These are phyloP conservation scores for Perodicticus potto DNA, from an alignment of 2,797 vertebrate species.

Conservation along the genomic window DNA sequence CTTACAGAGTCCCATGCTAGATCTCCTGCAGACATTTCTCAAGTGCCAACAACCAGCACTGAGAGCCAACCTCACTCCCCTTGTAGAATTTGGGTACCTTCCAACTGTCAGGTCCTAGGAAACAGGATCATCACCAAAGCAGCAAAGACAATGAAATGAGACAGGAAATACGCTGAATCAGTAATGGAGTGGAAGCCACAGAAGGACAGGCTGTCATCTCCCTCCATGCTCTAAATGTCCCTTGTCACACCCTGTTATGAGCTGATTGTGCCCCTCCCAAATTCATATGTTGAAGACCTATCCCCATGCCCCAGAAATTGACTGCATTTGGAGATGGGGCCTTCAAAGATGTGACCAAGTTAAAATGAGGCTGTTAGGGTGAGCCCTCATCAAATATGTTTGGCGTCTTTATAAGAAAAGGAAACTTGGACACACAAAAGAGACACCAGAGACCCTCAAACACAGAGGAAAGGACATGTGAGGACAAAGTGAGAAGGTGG, in stretches of 20 bases:
- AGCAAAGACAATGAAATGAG: not conserved
- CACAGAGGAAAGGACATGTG: not conserved
- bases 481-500: not conserved
- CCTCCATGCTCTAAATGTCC: not conserved
- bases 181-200: not conserved
- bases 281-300: not conserved
- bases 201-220: not conserved
- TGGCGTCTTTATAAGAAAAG: not conserved
- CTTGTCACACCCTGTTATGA: not conserved
- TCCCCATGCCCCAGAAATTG: not conserved
- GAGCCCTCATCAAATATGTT: not conserved
- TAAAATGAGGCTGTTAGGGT: not conserved
- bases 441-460: not conserved
- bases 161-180: not conserved
- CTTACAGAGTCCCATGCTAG: not conserved
- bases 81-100: not conserved
- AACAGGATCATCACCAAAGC: not conserved
- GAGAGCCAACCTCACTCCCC: not conserved
- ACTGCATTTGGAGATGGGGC: not conserved
- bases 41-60: not conserved
- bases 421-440: not conserved
- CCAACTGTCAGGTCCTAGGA: not conserved
- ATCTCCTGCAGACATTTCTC: not conserved
- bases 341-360: not conserved
- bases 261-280: not conserved